phyloP scores from a whole-genome alignment of 2,113 vertebrate species.

The Sceloporus tristichus region DNA sequence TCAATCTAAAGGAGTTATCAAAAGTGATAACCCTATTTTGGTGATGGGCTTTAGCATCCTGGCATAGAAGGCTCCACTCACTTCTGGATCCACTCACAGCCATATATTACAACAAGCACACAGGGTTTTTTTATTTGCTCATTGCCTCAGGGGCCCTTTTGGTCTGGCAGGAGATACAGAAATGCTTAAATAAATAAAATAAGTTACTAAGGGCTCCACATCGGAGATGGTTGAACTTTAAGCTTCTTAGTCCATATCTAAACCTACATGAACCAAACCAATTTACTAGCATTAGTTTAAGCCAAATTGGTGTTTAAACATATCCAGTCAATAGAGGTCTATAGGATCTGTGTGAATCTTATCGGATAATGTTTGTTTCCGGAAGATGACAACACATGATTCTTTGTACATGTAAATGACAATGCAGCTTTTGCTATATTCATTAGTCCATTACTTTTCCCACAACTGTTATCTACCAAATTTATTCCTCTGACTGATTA shows the following conservation, averaged over 20 bases:
- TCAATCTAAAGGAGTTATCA: too few relatives aligned
- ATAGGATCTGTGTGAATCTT: neutral
- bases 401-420: too few relatives aligned
- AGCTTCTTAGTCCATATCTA: neutral
- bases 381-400: too few relatives aligned
- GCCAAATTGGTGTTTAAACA: neutral
- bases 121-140: too few relatives aligned
- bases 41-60: too few relatives aligned
- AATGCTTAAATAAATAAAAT: too few relatives aligned
- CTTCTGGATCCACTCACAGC: neutral
- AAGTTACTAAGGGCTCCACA: neutral
- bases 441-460: neutral
- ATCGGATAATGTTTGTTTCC: neutral
- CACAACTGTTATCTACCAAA: neutral
- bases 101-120: neutral
- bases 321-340: too few relatives aligned
- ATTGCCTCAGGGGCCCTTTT: too few relatives aligned
- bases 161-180: neutral
- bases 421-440: neutral
- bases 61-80: too few relatives aligned
- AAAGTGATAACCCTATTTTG: too few relatives aligned
- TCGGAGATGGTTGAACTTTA: neutral
- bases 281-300: neutral
- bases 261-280: neutral
- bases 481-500: neutral